Conservation (phyloP, 2,888 invertebrate genomes). For the Parnassius apollo region DNA sequence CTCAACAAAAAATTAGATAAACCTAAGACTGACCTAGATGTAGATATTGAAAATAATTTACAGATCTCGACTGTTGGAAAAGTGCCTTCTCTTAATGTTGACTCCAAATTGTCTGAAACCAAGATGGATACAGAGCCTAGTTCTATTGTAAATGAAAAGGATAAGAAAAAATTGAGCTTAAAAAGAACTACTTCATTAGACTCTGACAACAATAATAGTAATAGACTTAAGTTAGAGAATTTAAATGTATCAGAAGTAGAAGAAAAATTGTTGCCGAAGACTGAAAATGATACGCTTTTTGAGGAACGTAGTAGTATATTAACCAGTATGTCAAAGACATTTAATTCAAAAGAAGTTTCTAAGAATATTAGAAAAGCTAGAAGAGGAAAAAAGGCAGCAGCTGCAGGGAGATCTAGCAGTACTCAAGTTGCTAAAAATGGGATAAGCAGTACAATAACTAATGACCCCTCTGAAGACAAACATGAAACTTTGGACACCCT, state of each 20-base stretch:
- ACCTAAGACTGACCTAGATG: constrained; percentile 79
- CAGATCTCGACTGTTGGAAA: constrained; percentile 78
- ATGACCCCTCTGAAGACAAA: constrained; percentile 57
- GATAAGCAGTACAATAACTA: constrained; percentile 45
- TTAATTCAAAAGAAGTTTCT: constrained; percentile 73
- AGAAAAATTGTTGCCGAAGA: constrained; percentile 81
- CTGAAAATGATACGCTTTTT: constrained; percentile 81
- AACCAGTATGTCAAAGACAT: constrained; percentile 78
- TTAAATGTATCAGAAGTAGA: constrained; percentile 77
- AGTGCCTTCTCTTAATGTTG: constrained; percentile 76
- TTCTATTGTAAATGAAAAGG: constrained; percentile 60
- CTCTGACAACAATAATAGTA: constrained; percentile 80
- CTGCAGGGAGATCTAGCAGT: constrained; percentile 44
- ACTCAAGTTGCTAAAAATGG: constrained; percentile 37
- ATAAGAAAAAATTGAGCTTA: constrained; percentile 74
- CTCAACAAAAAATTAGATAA: constrained; percentile 78
- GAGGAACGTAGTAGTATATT: constrained; percentile 76
- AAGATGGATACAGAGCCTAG: constrained; percentile 62
- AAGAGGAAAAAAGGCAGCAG: constrained; percentile 68
- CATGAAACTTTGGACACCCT: constrained; percentile 69
- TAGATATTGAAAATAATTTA: constrained; percentile 80
- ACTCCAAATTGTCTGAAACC: constrained; percentile 66
- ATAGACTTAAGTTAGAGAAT: constrained; percentile 73
- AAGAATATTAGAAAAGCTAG: constrained; percentile 75
- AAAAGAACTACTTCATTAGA: constrained; percentile 78